Percentiles rank a stretch among this genome's conserved stretches.
phyloP scores from a whole-genome alignment of 2,888 invertebrate genomes.

The Choristoneura rosaceana region DNA sequence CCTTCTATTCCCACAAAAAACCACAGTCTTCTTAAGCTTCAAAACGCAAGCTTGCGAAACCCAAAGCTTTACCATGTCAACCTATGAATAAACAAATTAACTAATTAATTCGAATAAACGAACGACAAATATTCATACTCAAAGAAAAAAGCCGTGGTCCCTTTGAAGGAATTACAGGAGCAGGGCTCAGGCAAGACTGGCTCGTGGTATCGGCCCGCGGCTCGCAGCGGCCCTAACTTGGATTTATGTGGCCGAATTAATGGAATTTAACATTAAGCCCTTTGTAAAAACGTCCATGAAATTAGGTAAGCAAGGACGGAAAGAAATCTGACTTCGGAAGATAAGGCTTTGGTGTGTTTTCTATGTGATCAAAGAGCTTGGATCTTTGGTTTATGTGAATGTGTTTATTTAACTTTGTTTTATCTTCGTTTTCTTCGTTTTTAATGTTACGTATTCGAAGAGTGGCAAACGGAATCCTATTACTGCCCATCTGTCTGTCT shows the following conservation, averaged over 20 bases:
- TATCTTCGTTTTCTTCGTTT: neutral
- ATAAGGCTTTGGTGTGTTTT: constrained; percentile 17
- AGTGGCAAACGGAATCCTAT: too few relatives aligned
- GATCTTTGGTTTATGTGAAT: too few relatives aligned
- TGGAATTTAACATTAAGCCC: constrained; percentile 65
- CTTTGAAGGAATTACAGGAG: constrained; percentile 43
- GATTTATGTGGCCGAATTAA: constrained; percentile 71
- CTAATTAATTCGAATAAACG: constrained; percentile 20
- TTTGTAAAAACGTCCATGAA: constrained; percentile 56
- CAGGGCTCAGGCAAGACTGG: constrained; percentile 44
- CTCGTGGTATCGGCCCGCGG: constrained; percentile 37
- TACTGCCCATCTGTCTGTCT: too few relatives aligned
- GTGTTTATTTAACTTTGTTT: too few relatives aligned
- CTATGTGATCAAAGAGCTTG: too few relatives aligned
- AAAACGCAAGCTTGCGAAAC: neutral
- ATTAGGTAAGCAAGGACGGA: constrained; percentile 31
- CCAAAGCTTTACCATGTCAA: neutral
- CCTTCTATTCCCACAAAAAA: neutral
- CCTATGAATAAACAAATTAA: constrained; percentile 29
- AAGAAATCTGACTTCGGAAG: constrained; percentile 15
- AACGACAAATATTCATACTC: constrained; percentile 25
- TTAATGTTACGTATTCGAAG: too few relatives aligned
- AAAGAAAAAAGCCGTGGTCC: constrained; percentile 39
- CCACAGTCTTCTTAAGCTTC: neutral
- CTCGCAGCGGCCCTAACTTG: constrained; percentile 53